Conservation (phyloP, 2,888 invertebrate genomes). For the Limenitis camilla region DNA sequence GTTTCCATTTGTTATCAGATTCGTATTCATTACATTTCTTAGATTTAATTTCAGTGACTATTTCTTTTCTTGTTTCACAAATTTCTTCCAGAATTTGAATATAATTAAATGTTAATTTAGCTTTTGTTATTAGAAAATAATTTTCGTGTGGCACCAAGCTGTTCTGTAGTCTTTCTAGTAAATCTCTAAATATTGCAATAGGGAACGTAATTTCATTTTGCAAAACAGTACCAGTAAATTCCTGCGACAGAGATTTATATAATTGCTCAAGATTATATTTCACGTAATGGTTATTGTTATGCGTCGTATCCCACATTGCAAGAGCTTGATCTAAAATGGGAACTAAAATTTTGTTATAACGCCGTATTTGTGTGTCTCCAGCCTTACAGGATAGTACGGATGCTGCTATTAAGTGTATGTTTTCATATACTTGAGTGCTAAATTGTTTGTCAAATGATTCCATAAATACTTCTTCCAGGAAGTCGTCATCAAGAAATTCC, state of each 20-base stretch:
- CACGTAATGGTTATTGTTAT: conserved; percentile 24
- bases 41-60: conserved; percentile 19
- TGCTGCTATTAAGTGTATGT: conserved; percentile 29
- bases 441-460: conserved; percentile 36
- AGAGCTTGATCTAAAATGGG: conserved; percentile 38
- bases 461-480: conserved; percentile 34
- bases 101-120: neutral
- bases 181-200: conserved; percentile 30
- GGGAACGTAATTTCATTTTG: conserved; percentile 33
- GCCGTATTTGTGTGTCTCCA: conserved; percentile 34
- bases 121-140: conserved; percentile 38
- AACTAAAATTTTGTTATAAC: conserved; percentile 36
- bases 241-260: conserved; percentile 27
- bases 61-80: conserved; percentile 1
- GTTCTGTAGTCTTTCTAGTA: conserved; percentile 31
- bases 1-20: conserved; percentile 26
- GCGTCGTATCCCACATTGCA: conserved; percentile 31
- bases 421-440: conserved; percentile 18
- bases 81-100: conserved; percentile 25
- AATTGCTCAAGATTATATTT: conserved; percentile 31
- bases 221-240: conserved; percentile 27
- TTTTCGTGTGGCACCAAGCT: conserved; percentile 37
- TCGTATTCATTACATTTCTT: conserved; percentile 17
- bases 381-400: conserved; percentile 38
- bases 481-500: conserved; percentile 36